These are phyloP conservation scores for Ditylenchus weischeri DNA, from an alignment of 2,888 invertebrate genomes.

Conservation along the genomic window DNA sequence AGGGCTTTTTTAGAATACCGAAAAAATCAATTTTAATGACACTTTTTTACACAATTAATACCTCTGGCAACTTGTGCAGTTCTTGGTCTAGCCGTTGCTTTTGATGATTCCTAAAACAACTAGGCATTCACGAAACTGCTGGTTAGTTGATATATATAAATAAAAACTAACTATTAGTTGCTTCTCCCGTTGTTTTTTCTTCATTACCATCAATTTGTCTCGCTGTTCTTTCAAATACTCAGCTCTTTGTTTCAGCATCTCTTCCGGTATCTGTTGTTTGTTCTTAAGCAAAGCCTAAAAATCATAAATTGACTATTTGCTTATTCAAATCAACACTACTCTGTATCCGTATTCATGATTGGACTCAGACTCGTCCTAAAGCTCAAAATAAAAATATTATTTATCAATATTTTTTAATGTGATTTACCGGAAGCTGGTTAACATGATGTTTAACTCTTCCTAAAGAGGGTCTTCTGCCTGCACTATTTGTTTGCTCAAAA, in stretches of 20 bases:
- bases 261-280: constrained; percentile 26
- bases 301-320: too few species aligned
- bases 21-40: not conserved
- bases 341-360: too few species aligned
- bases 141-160: not conserved
- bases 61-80: constrained; percentile 46
- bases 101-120: constrained; percentile 19
- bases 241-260: constrained; percentile 64
- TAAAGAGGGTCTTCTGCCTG: too few species aligned
- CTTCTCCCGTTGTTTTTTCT: constrained; percentile 80
- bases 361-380: too few species aligned
- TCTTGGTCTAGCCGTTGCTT: constrained; percentile 34
- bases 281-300: constrained; percentile 28
- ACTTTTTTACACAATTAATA: constrained; percentile 22
- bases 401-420: too few species aligned
- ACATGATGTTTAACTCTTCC: too few species aligned
- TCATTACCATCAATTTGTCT: constrained; percentile 82
- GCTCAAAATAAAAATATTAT: too few species aligned
- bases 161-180: constrained; percentile 35
- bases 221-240: constrained; percentile 82
- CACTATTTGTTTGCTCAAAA: too few species aligned
- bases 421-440: too few species aligned
- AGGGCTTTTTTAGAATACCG: too few species aligned
- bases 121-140: too few species aligned
- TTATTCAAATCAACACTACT: too few species aligned